Evolutionary conservation across 1,140 invertebrate genomes (phyloP), one percentile per base, ranked within the genome.

Genomic region (Lysiphlebus fabarum): DNA sequence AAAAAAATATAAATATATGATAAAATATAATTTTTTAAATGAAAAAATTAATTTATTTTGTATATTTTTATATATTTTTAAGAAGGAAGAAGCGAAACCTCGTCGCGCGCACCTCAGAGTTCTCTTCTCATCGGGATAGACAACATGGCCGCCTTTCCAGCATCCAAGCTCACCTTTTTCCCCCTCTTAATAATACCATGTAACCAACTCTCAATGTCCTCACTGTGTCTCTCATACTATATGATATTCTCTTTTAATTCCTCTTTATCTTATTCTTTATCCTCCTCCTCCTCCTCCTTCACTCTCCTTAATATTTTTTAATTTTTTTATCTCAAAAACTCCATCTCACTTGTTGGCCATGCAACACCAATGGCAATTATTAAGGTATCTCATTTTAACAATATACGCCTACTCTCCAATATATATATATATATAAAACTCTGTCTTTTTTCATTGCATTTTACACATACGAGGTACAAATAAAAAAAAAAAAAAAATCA

Each of bases 111-210:
- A 69, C 71, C 74, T 71, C 72, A 68, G 66, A 74, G 73, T 74
- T 77, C 75, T 78, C 74, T 74, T 75, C 76, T 75, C 74, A 54
- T 73, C 65, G 69, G 64, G 69, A 76, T 72, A 73, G 70, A 75
- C 74, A 79, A 79, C 75, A 78, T 79, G 77, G 77, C 76, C 73
- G 65, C 74, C 73, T 75, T 49, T 72, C 72, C 75, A 76, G 74
- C 75, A 75, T 76, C 73, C 73, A 64, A 59, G 59, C 62, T 64
- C 69, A 68, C 69, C 68, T 69, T 68, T 67, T 63, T 66, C 65
- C 50, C 62, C 17, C 55, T n/a, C 59, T n/a, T n/a, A n/a, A n/a
- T n/a, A n/a, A n/a, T n/a, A n/a, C n/a, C n/a, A n/a, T n/a, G n/a
- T n/a, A 47, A 10, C 44, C 54, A 54, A 54, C 49, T 34, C 41